Conservation (phyloP, 2,888 invertebrate species). For the Leptinotarsa peninsularis region DNA sequence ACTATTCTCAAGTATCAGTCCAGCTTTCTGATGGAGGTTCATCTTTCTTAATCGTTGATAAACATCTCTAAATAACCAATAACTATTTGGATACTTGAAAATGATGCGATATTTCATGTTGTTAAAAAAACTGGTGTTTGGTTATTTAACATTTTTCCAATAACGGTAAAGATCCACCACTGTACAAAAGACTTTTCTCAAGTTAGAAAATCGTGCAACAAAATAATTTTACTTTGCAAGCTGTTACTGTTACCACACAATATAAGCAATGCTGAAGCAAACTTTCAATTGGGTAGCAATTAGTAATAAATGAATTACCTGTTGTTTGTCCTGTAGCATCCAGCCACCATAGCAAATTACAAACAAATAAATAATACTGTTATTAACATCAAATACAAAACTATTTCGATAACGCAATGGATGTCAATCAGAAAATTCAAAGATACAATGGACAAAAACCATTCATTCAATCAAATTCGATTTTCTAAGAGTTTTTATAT, state of each 20-base stretch:
- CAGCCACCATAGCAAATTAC: conserved; percentile 54
- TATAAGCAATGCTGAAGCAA: conserved; percentile 6
- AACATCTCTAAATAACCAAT: background rate
- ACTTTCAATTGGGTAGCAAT: conserved; percentile 5
- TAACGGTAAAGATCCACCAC: too few relatives aligned
- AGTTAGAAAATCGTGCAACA: background rate
- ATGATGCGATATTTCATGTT: background rate
- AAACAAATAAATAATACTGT: conserved; percentile 48
- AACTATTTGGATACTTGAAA: background rate
- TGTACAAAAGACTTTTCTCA: background rate
- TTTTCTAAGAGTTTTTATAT: too few relatives aligned
- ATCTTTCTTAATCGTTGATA: too few relatives aligned
- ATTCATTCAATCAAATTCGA: too few relatives aligned
- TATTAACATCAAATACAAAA: conserved; percentile 34
- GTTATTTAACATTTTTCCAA: too few relatives aligned
- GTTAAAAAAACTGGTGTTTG: background rate
- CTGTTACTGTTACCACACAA: background rate
- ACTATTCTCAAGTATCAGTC: too few relatives aligned
- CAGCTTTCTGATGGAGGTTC: too few relatives aligned
- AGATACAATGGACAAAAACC: too few relatives aligned
- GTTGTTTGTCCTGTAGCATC: conserved; percentile 58
- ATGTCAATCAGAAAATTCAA: background rate
- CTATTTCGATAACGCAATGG: background rate
- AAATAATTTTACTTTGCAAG: background rate
- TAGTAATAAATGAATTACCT: conserved; percentile 53